Percentiles rank a stretch among this genome's conserved stretches.
Evolutionary conservation across 2,888 invertebrate genomes (phyloP).

Genomic region (Agriopis leucophaearia): DNA sequence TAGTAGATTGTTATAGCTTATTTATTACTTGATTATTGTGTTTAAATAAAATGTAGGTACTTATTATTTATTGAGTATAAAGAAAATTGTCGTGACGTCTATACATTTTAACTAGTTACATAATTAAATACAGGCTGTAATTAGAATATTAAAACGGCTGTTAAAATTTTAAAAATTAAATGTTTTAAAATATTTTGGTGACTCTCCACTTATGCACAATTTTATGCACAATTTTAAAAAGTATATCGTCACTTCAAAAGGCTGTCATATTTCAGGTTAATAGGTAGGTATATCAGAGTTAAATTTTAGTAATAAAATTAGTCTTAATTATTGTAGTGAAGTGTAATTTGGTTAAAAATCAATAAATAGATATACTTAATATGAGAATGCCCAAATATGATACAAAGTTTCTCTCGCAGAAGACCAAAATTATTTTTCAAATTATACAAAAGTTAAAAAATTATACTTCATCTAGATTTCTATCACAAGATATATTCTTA

Average conservation of each 20-base stretch:
- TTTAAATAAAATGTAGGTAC: constrained; percentile 4
- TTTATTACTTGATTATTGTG: constrained; percentile 18
- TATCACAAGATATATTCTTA: too few relatives aligned
- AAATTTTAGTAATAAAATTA: not conserved
- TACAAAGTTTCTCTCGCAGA: not conserved
- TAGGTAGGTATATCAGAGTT: constrained; percentile 3
- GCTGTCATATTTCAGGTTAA: constrained; percentile 59
- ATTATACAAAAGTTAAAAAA: too few relatives aligned
- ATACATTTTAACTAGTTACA: constrained; percentile 7
- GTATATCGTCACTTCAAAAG: constrained; percentile 63
- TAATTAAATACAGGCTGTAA: constrained; percentile 35
- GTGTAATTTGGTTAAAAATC: constrained; percentile 11
- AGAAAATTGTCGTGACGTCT: constrained; percentile 4
- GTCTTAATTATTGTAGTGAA: constrained; percentile 10
- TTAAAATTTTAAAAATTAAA: constrained; percentile 51
- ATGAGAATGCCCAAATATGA: constrained; percentile 4
- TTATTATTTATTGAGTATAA: not conserved
- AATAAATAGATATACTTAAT: not conserved
- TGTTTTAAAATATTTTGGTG: constrained; percentile 52
- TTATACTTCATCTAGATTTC: too few relatives aligned
- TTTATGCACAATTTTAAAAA: constrained; percentile 69
- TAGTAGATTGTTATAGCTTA: not conserved
- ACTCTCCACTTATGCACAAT: constrained; percentile 62
- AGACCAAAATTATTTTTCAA: too few relatives aligned
- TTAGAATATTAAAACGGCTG: constrained; percentile 51